These are phyloP conservation scores for Mustelus asterias DNA, from an alignment of 2,113 vertebrate genomes.

Conservation along the genomic window DNA sequence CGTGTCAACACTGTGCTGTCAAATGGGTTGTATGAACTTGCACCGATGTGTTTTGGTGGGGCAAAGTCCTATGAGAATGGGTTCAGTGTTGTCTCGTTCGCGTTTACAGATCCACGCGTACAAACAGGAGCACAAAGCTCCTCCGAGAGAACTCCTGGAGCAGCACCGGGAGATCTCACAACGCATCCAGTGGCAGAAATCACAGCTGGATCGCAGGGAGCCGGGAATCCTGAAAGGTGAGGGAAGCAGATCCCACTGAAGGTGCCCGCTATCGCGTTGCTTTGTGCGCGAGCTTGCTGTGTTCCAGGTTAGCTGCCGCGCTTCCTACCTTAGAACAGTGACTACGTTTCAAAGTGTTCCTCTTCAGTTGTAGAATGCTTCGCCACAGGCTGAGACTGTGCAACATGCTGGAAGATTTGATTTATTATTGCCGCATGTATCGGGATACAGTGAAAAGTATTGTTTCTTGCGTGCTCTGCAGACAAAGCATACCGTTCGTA, in stretches of 20 bases:
- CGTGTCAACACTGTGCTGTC: background rate
- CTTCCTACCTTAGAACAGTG: background rate
- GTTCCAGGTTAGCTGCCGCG: background rate
- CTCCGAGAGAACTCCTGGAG: constrained; percentile 62
- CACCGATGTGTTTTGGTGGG: background rate
- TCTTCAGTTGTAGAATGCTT: background rate
- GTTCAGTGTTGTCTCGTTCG: background rate
- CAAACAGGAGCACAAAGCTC: constrained; percentile 57
- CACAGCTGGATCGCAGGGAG: constrained; percentile 65
- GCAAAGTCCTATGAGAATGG: background rate
- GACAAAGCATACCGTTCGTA: too few species aligned
- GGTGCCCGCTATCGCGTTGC: background rate
- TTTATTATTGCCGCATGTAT: too few species aligned
- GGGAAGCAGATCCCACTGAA: background rate
- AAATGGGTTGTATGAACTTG: background rate
- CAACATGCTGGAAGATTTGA: background rate
- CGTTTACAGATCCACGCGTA: constrained; percentile 60
- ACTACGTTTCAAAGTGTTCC: background rate
- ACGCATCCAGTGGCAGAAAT: constrained; percentile 74
- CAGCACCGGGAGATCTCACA: constrained; percentile 65
- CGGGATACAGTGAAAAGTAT: too few species aligned
- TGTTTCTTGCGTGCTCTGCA: too few species aligned
- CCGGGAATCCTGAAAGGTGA: constrained; percentile 61
- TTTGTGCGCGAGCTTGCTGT: background rate
- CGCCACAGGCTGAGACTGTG: background rate